phyloP scores from a whole-genome alignment of 2,797 vertebrate species.

The Syndactyla subalaris region DNA sequence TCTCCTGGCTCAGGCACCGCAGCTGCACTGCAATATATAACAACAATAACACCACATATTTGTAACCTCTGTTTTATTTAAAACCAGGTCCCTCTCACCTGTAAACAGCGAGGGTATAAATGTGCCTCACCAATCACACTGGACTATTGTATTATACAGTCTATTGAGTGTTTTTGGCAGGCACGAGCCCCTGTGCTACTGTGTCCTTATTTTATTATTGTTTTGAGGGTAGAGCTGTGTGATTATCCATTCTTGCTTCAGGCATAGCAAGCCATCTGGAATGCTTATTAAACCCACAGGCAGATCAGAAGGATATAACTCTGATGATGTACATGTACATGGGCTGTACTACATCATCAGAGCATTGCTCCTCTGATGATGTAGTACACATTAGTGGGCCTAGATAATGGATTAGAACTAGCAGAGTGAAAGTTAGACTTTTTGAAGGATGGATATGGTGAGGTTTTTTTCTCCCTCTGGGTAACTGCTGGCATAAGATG shows the following conservation, averaged over 20 bases:
- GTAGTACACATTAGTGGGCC: constrained; percentile 68
- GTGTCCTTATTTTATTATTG: constrained; percentile 81
- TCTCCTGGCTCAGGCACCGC: background rate
- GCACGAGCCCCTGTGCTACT: constrained; percentile 68
- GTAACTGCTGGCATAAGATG: constrained; percentile 74
- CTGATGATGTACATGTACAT: constrained; percentile 66
- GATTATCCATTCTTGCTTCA: constrained; percentile 82
- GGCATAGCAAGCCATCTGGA: constrained; percentile 82
- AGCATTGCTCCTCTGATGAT: constrained; percentile 75
- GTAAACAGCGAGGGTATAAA: constrained; percentile 67
- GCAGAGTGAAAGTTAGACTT: constrained; percentile 66
- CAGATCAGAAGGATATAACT: constrained; percentile 78
- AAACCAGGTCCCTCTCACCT: constrained; percentile 71
- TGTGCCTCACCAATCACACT: constrained; percentile 70
- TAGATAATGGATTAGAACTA: constrained; percentile 76
- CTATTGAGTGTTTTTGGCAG: constrained; percentile 77
- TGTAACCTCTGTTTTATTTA: constrained; percentile 62
- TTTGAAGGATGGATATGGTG: constrained; percentile 64
- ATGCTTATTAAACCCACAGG: constrained; percentile 79
- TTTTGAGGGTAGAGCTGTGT: constrained; percentile 76
- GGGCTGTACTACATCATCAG: constrained; percentile 74
- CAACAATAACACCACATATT: background rate
- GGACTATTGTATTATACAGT: constrained; percentile 74
- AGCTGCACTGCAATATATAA: background rate
- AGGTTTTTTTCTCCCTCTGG: constrained; percentile 68